Base-by-base conservation (phyloP, 1,140 invertebrate genomes). In the Zophobas morio region DNA sequence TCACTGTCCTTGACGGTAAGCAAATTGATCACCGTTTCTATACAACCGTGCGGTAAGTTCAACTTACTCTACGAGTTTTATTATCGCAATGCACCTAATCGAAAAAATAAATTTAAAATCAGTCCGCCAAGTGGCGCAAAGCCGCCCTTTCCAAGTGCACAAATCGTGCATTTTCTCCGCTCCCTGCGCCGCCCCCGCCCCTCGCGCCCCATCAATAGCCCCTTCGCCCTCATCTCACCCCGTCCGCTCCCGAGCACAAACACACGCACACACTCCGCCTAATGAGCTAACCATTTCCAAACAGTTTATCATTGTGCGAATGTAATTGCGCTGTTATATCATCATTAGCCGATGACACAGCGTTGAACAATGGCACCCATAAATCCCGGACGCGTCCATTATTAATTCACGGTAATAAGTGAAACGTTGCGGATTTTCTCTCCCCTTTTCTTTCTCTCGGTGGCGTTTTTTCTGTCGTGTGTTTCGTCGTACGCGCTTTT, bases 241-340 rank as follows among this genome's bases (percentile, higher is more conserved):
- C 39, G 42, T 66, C 60, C 6, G 6, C 37, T 73, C n/a, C 36
- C 8, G 20, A 72, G 56, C 49, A 73, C 71, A 73, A 78, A 76
- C 76, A 71, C 75, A 81, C 78, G 76, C 81, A 81, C 80, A 80
- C 79, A 75, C 75, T 42, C 70, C 72, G 77, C 66, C 76, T 82
- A 82, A 82, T 82, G 81, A 82, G 77, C 78, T 82, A 82, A 82
- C 81, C 78, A 80, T 82, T 82, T 82, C 76, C 81, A 80, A 81
- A 82, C 81, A 81, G 81, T 82, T 82, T 82, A 79, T 82, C 80
- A 82, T 81, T 82, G 81, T 82, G 81, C 79, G 77, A 78, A 81
- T 81, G 76, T 82, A 81, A 81, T 81, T 80, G 80, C 80, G 77
- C 77, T 78, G 80, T 82, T 82, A 82, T 82, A 82, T 82, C 80